Base-by-base conservation (phyloP, 2,113 vertebrate genomes). In the Syngnathus typhle region DNA sequence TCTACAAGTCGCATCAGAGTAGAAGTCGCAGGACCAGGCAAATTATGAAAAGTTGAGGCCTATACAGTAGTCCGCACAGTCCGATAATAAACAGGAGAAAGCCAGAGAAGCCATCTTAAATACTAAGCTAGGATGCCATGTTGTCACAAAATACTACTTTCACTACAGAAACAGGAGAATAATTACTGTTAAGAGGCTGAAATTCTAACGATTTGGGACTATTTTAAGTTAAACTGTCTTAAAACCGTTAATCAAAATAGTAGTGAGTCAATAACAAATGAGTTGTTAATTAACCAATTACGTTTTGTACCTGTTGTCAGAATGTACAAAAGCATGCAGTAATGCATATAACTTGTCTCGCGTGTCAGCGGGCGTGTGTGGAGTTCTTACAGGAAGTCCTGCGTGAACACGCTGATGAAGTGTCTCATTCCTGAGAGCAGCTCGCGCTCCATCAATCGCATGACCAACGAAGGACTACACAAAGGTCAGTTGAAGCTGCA, bases 381-480 rank as follows among this genome's bases (percentile, higher is more conserved):
- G 95, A 95, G 94, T 62, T 94, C 94, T 0, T 96, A 95, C 87
- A 92, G 95, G 68, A 96, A 95, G 82, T 94, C 93, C 18, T 96
- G 95, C 2, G 94, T 96, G 38, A 94, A 96, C 85, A 95, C 93
- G 0, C 93, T 95, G 66, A 96, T 96, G 95, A 93, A 94, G 82
- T 95, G 94, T 93, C 88, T 96, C 60, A 91, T 96, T 49, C 95
- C 95, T 0, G 95, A 96, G 86, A 94, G 89, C 86, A 94, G 93
- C 67, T 93, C 92, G 4, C 92, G 94, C 36, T 94, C 94, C 5
- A 94, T 96, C 76, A 95, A 95, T 72, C 91, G 95, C 69, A 95
- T 96, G 95, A 96, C 95, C 69, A 96, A 96, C 0, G 95, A 96
- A 84, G 93, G 94, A 0, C 86, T 95, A 65, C 95, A 95, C 85